phyloP scores from a whole-genome alignment of 2,888 invertebrate genomes.

The Oconnorella tubifera region DNA sequence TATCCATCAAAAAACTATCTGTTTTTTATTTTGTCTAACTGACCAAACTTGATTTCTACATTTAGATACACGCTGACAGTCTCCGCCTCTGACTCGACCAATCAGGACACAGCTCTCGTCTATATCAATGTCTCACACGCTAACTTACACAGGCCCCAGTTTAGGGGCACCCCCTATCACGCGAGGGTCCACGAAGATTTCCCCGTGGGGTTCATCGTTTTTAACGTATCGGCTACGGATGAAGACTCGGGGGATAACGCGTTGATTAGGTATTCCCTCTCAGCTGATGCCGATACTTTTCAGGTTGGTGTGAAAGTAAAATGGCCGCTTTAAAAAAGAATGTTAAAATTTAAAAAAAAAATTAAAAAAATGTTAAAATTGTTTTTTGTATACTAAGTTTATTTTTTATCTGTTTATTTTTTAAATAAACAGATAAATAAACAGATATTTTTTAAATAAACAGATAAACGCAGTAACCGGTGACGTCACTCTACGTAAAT shows the following conservation, averaged over 20 bases:
- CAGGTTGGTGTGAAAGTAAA: too few relatives aligned
- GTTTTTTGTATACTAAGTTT: too few relatives aligned
- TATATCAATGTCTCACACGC: constrained; percentile 91
- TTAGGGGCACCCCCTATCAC: constrained; percentile 87
- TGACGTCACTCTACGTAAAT: constrained; percentile 79
- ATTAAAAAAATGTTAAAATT: too few relatives aligned
- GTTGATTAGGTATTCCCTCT: constrained; percentile 58
- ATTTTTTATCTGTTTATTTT: too few relatives aligned
- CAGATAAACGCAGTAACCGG: constrained; percentile 88
- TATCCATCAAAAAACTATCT: too few relatives aligned
- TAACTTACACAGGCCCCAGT: constrained; percentile 87
- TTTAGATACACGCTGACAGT: constrained; percentile 64
- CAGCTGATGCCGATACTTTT: too few relatives aligned
- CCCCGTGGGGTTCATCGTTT: constrained; percentile 82
- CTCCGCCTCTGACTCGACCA: constrained; percentile 84
- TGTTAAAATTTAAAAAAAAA: too few relatives aligned
- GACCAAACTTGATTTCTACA: too few relatives aligned
- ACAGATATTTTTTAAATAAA: too few relatives aligned
- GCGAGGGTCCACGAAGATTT: constrained; percentile 88
- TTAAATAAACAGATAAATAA: too few relatives aligned
- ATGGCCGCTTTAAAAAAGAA: too few relatives aligned
- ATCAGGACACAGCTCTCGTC: constrained; percentile 81
- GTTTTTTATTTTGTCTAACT: too few relatives aligned
- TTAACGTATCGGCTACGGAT: constrained; percentile 86
- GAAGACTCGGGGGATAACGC: constrained; percentile 94